phyloP scores from a whole-genome alignment of 1,140 invertebrate species.

The Acyrthosiphon pisum region DNA sequence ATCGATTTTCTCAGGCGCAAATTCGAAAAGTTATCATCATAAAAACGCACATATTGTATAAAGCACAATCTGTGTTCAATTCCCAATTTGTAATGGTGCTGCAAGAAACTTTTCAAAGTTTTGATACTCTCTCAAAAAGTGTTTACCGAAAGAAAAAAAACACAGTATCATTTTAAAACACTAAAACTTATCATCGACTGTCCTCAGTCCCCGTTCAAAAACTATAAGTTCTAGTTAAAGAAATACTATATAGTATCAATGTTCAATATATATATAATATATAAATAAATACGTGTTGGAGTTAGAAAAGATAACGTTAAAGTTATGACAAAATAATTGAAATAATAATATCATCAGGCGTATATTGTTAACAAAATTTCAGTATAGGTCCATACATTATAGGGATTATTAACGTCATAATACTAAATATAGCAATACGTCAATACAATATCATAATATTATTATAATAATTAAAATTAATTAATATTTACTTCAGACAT shows the following conservation, averaged over 20 bases:
- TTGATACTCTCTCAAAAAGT: not conserved
- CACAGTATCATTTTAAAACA: not conserved
- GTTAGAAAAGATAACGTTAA: not conserved
- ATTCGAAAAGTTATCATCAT: not conserved
- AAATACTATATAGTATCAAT: too few relatives aligned
- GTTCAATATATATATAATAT: not conserved
- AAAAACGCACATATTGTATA: not conserved
- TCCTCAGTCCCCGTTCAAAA: not conserved
- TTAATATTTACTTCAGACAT: too few relatives aligned
- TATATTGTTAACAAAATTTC: not conserved
- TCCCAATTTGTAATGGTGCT: not conserved
- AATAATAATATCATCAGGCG: not conserved
- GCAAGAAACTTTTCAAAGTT: not conserved
- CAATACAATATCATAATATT: too few relatives aligned
- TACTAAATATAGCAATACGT: not conserved
- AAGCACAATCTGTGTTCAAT: conserved; percentile 8
- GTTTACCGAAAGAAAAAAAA: not conserved
- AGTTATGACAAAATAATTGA: not conserved
- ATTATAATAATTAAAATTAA: too few relatives aligned
- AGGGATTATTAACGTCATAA: not conserved
- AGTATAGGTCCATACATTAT: not conserved
- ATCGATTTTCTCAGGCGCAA: not conserved
- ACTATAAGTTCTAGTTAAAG: not conserved
- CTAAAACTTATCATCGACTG: not conserved
- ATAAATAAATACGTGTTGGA: not conserved